A percentile compares a stretch with the other conserved stretches of the same genome.
Conservation (phyloP, 2,888 invertebrate species). For the Cataglyphis rosenhaueri region DNA sequence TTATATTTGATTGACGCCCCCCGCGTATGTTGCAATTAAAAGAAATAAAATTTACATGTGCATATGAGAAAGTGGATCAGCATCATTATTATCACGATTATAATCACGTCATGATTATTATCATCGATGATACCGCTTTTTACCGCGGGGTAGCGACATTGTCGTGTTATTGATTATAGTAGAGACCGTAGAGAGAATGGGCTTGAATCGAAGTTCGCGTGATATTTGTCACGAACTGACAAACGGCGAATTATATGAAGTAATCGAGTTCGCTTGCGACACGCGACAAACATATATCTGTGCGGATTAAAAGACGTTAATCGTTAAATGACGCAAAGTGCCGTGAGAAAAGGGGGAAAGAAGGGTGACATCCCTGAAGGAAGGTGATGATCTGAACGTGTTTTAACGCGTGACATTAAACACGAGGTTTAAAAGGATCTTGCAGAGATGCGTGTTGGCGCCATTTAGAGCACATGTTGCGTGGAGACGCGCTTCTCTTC, state of each 20-base stretch:
- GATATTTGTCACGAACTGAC: background rate
- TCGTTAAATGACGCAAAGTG: background rate
- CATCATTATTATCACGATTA: background rate
- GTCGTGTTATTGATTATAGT: conserved; percentile 60
- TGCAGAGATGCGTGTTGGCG: conserved; percentile 69
- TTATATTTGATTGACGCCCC: background rate
- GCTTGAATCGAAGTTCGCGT: background rate
- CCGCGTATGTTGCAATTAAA: background rate
- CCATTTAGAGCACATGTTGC: conserved; percentile 50
- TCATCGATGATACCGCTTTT: background rate
- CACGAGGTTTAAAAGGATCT: conserved; percentile 68
- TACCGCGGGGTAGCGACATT: conserved; percentile 58
- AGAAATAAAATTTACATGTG: background rate
- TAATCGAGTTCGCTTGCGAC: background rate
- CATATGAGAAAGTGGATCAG: background rate
- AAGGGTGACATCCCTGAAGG: background rate
- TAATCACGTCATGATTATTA: background rate
- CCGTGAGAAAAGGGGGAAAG: background rate
- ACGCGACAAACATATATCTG: background rate
- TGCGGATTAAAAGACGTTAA: background rate
- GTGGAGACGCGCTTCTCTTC: conserved; percentile 41
- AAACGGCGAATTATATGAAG: conserved; percentile 1
- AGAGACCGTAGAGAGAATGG: background rate
- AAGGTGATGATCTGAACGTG: background rate
- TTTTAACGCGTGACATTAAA: conserved; percentile 8